Base-by-base conservation (phyloP, 2,888 invertebrate species). In the Lochmaea capreae region DNA sequence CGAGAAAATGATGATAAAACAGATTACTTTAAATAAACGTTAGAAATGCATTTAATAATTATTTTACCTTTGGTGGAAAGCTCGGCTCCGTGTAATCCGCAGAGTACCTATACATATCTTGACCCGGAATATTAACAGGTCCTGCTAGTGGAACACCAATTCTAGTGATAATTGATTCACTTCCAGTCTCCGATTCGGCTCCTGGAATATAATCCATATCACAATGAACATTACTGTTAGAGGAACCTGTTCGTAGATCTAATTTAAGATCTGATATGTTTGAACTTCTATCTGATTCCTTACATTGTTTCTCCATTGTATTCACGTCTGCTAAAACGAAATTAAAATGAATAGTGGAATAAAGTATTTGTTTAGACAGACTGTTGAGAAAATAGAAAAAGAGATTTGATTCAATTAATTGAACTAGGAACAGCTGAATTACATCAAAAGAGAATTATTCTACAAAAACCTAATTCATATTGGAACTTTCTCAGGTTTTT, bases 221-320 rank as follows among this genome's bases (percentile, higher is more conserved):
- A 78, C 87, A 87, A 76, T 87, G 87, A 63, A 87, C 84, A 85
- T 94, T 94, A 86, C 94, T 94, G 82, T 92, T 92, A 54, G 94
- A 94, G 76, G 94, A 94, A 11, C 93, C 93, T 63, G 96, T 96
- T 74, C 96, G 90, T 76, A 97, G 90, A 87, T 97, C 97, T 78
- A 96, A 90, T 87, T 97, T 97, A 85, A 97, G 89, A 88, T 97
- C 97, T 79, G 97, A 97, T 83, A 97, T 96, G 85, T 96, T 96
- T 67, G 97, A 97, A 83, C 96, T 96, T 79, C 95, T 90, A 86
- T 97, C 97, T 73, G 96, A 96, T 85, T 94, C 94, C 80, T 93
- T 93, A 79, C 90, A 92, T 78, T 89, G 89, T 79, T 90, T 90
- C 79, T 90, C 89, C 65, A 88, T 89, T 58, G 90, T 89, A 78